These are phyloP conservation scores for Nannoperca obscura DNA, from an alignment of 2,797 vertebrate genomes.

Conservation along the genomic window DNA sequence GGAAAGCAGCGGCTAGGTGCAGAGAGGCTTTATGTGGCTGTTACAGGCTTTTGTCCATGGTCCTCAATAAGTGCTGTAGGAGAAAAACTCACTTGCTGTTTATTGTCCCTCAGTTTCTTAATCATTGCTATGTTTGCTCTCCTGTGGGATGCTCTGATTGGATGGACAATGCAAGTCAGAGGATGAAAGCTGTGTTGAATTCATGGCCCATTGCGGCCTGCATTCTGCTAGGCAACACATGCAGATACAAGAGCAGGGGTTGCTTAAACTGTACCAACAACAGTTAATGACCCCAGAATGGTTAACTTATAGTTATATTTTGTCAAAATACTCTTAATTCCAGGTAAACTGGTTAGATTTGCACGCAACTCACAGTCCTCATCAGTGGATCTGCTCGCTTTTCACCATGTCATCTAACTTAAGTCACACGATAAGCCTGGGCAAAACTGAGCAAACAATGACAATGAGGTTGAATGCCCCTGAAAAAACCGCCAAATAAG, in stretches of 20 bases:
- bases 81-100: conserved; percentile 24
- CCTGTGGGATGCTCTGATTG: not conserved
- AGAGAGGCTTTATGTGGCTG: not conserved
- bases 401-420: not conserved
- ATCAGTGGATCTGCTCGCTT: not conserved
- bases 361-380: no score
- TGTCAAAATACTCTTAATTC: not conserved
- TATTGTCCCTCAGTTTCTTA: conserved; percentile 39
- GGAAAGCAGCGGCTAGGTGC: conserved; percentile 28
- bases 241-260: not conserved
- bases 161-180: conserved; percentile 13
- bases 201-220: conserved; percentile 5
- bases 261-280: not conserved
- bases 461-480: not conserved
- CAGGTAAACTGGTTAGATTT: not conserved
- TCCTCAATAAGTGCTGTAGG: not conserved
- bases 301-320: not conserved
- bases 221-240: not conserved
- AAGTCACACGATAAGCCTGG: not conserved
- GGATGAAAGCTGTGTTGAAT: not conserved
- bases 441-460: not conserved
- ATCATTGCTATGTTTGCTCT: conserved; percentile 19
- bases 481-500: not conserved
- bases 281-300: not conserved
- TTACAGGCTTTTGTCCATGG: conserved; percentile 37